Conservation (phyloP, 2,888 invertebrate species). For the Leptothorax acervorum region DNA sequence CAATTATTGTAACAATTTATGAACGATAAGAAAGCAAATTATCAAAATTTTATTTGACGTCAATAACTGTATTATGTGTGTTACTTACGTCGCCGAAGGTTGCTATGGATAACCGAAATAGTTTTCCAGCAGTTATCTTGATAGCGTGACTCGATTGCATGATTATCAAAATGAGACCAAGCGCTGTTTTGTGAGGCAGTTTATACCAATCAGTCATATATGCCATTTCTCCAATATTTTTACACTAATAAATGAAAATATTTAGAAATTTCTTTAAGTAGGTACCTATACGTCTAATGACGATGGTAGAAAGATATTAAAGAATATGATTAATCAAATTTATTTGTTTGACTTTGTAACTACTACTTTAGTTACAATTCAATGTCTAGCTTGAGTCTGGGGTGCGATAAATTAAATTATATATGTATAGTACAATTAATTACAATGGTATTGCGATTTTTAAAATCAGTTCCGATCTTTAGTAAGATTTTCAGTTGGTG, state of each 20-base stretch:
- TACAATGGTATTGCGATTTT: too few species aligned
- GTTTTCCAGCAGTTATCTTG: conserved; percentile 64
- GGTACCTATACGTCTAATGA: not conserved
- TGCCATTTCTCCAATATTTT: conserved; percentile 62
- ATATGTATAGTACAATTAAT: too few species aligned
- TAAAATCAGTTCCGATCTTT: too few species aligned
- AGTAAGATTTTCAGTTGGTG: too few species aligned
- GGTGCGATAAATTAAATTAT: too few species aligned
- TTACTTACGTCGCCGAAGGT: conserved; percentile 32
- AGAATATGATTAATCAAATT: not conserved
- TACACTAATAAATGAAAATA: conserved; percentile 59
- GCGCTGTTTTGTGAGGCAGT: too few species aligned
- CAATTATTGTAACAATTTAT: conserved; percentile 6
- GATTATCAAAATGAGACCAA: too few species aligned
- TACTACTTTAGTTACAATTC: too few species aligned
- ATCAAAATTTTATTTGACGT: not conserved
- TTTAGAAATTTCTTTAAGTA: not conserved
- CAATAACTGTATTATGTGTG: not conserved
- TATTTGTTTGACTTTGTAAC: too few species aligned
- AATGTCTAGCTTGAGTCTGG: too few species aligned
- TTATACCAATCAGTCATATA: too few species aligned
- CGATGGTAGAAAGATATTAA: not conserved
- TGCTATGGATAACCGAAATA: conserved; percentile 37
- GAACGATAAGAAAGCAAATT: not conserved
- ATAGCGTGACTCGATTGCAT: conserved; percentile 63